Conservation (phyloP, 2,797 vertebrate genomes). For the Microcaecilia unicolor region DNA sequence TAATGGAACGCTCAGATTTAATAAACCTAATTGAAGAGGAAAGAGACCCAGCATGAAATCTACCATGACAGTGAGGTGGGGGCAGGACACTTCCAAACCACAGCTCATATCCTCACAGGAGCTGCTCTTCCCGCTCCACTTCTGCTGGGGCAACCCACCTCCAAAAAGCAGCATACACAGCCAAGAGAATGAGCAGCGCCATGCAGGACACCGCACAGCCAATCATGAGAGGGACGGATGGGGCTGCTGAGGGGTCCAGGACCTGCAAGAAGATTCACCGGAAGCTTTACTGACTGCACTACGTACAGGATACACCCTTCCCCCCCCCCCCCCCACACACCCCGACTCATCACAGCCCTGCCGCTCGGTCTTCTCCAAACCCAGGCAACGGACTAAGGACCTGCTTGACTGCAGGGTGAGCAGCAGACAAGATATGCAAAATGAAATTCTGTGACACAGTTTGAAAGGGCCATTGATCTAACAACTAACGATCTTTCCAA, state of each 20-base stretch:
- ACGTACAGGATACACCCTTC: background rate
- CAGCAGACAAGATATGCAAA: too few species aligned
- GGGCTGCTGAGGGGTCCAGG: slow-evolving; percentile 81
- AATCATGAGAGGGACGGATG: slow-evolving; percentile 93
- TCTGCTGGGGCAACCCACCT: too few species aligned
- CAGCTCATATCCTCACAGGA: too few species aligned
- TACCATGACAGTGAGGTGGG: background rate
- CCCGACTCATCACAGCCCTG: too few species aligned
- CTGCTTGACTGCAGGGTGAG: too few species aligned
- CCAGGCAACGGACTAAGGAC: too few species aligned
- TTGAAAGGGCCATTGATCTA: too few species aligned
- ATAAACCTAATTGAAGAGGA: slow-evolving; percentile 69
- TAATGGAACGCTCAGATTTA: slow-evolving; percentile 93
- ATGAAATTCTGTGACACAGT: too few species aligned
- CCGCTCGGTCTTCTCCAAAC: too few species aligned
- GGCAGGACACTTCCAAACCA: too few species aligned
- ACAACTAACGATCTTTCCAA: background rate
- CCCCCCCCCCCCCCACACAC: background rate
- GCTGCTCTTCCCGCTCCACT: too few species aligned
- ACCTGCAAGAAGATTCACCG: slow-evolving; percentile 46
- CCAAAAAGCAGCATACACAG: slow-evolving; percentile 95
- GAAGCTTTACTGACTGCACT: background rate
- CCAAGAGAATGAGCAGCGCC: slow-evolving; percentile 83
- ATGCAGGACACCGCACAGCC: slow-evolving; percentile 93
- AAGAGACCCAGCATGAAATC: background rate